Evolutionary conservation across 2,113 vertebrate species (phyloP), one percentile per base, ranked within the genome.

Genomic region (Poicephalus gulielmi): DNA sequence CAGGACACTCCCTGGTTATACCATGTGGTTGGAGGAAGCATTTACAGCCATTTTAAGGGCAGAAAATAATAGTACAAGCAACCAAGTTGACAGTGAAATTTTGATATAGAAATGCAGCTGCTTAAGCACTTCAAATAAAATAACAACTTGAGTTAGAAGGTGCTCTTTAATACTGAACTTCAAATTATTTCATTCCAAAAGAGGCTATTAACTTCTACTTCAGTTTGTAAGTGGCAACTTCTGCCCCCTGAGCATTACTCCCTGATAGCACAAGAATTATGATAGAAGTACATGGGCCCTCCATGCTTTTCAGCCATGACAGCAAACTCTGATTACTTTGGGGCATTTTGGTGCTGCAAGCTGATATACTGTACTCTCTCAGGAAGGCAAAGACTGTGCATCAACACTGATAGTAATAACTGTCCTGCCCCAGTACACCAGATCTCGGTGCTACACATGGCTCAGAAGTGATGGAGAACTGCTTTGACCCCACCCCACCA

Each of bases 91-190:
- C 50, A 71, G 90, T 28, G 52, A 53, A 77, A 67, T 90, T 76
- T 86, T 90, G 70, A 79, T 68, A 74, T 14, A 82, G 85, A 59
- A 94, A 83, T 70, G 85, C 57, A 80, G 63, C 24, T 86, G 66
- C 76, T 90, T 92, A 90, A 86, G 90, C n/a, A 53, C 14, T 53
- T 88, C 74, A 75, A 73, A 77, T 86, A 67, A 92, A 91, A 84
- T 57, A 85, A 84, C 90, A 86, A 82, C 88, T 95, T 80, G 78
- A 88, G 77, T 80, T 80, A 43, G 85, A 57, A 93, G 64, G 64
- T 64, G 77, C 80, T 96, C 46, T 70, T 31, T 55, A 79, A 75
- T 68, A 41, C 69, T 62, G 92, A 93, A 88, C 90, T 96, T 94
- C 88, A 85, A 49, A 12, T 11, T 2, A 59, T n/a, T 73, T 66